phyloP scores from a whole-genome alignment of 2,797 vertebrate species.

The Macrochelys suwanniensis region DNA sequence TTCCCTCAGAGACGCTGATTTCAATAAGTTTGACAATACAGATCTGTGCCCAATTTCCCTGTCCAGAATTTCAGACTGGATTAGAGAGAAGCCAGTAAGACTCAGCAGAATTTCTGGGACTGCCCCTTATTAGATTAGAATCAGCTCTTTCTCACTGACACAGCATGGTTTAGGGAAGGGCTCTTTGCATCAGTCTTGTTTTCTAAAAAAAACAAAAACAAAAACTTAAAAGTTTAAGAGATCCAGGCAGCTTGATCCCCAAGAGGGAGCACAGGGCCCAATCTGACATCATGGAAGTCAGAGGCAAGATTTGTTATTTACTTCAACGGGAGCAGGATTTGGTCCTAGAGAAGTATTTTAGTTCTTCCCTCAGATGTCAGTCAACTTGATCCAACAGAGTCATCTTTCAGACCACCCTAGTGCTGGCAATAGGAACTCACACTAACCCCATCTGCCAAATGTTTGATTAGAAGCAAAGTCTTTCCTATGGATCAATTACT shows the following conservation, averaged over 20 bases:
- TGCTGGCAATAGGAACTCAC: neutral
- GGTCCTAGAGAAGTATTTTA: neutral
- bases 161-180: neutral
- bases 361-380: neutral
- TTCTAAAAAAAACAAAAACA: neutral
- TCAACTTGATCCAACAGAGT: neutral
- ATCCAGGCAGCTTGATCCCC: neutral
- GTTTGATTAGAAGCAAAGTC: neutral
- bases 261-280: neutral
- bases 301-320: accelerated
- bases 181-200: neutral
- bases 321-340: neutral
- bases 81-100: conserved; percentile 32
- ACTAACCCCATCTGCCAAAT: neutral
- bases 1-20: neutral
- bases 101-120: conserved; percentile 60
- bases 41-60: neutral
- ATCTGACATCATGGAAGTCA: neutral
- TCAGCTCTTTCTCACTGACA: neutral
- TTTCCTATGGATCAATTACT: neutral
- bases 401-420: neutral
- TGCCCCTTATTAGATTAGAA: conserved; percentile 11
- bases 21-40: neutral
- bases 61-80: conserved; percentile 41
- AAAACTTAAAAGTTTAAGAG: neutral